A percentile compares a stretch with the other conserved stretches of the same genome.
These are phyloP conservation scores for Cephus spinipes DNA, from an alignment of 2,888 invertebrate genomes.

Conservation along the genomic window DNA sequence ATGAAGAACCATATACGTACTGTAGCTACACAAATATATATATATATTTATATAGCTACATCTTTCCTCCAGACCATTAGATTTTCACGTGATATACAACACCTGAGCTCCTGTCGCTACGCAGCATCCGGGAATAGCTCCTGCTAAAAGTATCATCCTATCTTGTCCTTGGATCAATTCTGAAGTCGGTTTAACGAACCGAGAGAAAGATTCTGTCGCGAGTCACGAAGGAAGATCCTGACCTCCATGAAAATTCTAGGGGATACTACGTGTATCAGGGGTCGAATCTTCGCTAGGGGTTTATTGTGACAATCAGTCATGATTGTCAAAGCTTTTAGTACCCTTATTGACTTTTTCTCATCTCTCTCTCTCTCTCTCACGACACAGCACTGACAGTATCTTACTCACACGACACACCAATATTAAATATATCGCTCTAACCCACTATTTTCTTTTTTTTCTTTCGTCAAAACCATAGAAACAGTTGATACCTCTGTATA, in stretches of 20 bases:
- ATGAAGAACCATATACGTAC: not conserved
- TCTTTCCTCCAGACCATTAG: not conserved
- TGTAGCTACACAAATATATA: not conserved
- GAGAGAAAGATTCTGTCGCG: not conserved
- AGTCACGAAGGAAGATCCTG: not conserved
- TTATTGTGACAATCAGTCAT: not conserved
- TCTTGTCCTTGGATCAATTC: not conserved
- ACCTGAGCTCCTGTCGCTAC: not conserved
- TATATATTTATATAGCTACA: not conserved
- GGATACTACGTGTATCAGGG: not conserved
- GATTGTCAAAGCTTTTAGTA: not conserved
- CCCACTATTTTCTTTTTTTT: slow-evolving; percentile 24
- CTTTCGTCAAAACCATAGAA: slow-evolving; percentile 19
- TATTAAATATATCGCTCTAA: slow-evolving; percentile 34
- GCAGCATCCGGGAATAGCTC: not conserved
- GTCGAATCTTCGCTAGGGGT: not conserved
- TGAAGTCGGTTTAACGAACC: slow-evolving; percentile 28
- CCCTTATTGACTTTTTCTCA: not conserved
- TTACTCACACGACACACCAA: slow-evolving; percentile 37
- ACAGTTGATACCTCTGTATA: not conserved
- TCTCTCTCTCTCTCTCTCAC: not conserved
- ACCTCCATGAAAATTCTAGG: not conserved
- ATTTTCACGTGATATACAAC: not conserved
- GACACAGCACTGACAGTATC: slow-evolving; percentile 38
- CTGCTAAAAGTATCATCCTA: not conserved